Evolutionary conservation across 2,888 invertebrate genomes (phyloP).

Genomic region (Acanthosepion lycidas): DNA sequence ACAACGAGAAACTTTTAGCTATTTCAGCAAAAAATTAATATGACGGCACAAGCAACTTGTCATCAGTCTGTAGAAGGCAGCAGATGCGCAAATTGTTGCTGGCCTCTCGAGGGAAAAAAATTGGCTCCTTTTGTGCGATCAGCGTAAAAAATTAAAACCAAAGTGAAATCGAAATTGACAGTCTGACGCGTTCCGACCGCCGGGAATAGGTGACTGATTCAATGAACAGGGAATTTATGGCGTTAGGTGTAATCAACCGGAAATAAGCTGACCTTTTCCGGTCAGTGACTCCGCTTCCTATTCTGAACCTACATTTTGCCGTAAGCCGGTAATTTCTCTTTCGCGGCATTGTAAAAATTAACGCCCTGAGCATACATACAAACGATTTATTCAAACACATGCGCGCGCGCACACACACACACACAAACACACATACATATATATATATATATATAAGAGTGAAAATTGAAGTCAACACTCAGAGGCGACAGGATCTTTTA

Average conservation of each 20-base stretch:
- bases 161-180: neutral
- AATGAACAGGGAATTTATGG: neutral
- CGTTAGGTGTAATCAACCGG: neutral
- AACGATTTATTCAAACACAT: too few relatives aligned
- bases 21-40: neutral
- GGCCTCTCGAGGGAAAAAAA: neutral
- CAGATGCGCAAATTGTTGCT: neutral
- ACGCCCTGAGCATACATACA: too few relatives aligned
- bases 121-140: neutral
- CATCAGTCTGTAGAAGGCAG: neutral
- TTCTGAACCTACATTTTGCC: neutral
- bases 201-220: too few relatives aligned
- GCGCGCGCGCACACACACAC: too few relatives aligned
- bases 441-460: too few relatives aligned
- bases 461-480: too few relatives aligned
- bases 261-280: neutral
- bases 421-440: too few relatives aligned
- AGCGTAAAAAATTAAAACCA: neutral
- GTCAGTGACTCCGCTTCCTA: neutral
- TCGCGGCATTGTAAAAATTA: too few relatives aligned
- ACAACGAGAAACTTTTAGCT: too few relatives aligned
- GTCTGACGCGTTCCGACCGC: neutral
- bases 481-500: too few relatives aligned
- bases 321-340: neutral
- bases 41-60: neutral